Conservation (phyloP, 1,140 invertebrate species). For the Eriosoma lanigerum region DNA sequence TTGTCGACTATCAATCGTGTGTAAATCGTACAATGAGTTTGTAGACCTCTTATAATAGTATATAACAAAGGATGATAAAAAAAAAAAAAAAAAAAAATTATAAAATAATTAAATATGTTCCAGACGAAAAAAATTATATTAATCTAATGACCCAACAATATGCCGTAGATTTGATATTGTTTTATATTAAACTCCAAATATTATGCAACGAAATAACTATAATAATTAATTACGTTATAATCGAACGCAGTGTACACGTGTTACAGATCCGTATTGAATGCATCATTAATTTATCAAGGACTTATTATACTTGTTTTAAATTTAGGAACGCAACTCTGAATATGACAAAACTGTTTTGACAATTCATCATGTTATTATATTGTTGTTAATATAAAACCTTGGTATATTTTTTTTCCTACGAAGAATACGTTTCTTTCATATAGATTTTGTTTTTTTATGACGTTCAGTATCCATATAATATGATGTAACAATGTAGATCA, state of each 20-base stretch:
- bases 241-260: background rate
- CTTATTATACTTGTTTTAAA: background rate
- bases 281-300: slow-evolving; percentile 24
- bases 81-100: no score
- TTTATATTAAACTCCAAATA: background rate
- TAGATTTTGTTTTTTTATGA: background rate
- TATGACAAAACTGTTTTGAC: slow-evolving; percentile 11
- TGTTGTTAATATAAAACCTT: slow-evolving; percentile 7
- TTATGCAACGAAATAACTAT: background rate
- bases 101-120: background rate
- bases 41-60: background rate
- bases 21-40: background rate
- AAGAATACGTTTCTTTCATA: slow-evolving; percentile 1
- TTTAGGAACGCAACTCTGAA: background rate
- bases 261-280: background rate
- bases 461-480: background rate
- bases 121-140: background rate
- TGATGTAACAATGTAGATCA: no score
- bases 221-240: background rate
- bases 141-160: background rate
- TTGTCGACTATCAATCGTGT: background rate
- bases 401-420: background rate
- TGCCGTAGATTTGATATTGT: background rate
- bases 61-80: background rate
- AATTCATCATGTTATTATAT: background rate